These are phyloP conservation scores for Antechinus stuartii DNA, from an alignment of 2,113 vertebrate species.

Conservation along the genomic window DNA sequence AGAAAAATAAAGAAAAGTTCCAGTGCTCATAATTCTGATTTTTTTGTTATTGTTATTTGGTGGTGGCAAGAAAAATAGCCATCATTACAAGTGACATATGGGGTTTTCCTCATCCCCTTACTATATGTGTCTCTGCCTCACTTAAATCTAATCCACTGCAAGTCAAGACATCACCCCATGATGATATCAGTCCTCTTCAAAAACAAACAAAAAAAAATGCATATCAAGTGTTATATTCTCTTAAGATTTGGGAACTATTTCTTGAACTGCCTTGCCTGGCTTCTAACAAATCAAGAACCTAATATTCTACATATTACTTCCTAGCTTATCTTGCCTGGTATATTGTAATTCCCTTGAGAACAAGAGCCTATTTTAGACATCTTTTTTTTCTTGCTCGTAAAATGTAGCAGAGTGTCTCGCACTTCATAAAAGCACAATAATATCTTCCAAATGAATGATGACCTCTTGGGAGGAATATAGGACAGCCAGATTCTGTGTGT, in stretches of 20 bases:
- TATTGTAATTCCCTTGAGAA: neutral
- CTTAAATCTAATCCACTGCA: neutral
- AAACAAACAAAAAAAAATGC: neutral
- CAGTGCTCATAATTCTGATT: neutral
- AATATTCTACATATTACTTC: neutral
- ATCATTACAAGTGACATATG: neutral
- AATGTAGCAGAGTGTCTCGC: neutral
- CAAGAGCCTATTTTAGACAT: neutral
- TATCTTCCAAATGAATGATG: neutral
- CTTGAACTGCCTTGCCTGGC: neutral
- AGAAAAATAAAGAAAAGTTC: neutral
- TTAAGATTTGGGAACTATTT: neutral
- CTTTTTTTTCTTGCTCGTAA: neutral
- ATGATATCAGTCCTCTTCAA: neutral
- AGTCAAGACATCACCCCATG: neutral
- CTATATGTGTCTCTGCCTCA: neutral
- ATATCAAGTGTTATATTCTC: neutral
- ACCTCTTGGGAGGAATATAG: slow-evolving; percentile 7
- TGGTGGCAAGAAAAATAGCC: neutral
- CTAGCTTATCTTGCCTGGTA: neutral
- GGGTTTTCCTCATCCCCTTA: neutral
- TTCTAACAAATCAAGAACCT: neutral
- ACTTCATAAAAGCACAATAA: neutral
- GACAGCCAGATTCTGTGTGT: neutral
- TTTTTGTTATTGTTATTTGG: neutral